Base-by-base conservation (phyloP, 2,888 invertebrate genomes). In the Leptura quadrifasciata region DNA sequence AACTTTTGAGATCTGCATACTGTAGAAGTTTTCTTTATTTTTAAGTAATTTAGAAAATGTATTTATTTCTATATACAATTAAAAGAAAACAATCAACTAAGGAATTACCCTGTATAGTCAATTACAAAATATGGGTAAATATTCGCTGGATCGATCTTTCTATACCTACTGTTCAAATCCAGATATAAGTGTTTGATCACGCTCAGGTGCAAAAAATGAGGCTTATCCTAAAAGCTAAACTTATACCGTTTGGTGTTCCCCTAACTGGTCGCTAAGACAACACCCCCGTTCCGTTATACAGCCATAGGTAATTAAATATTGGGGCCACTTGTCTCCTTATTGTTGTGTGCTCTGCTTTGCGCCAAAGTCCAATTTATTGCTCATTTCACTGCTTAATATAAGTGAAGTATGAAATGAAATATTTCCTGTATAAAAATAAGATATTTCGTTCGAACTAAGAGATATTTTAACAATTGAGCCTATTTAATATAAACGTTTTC, bases 251-350 rank as follows among this genome's bases (percentile, higher is more conserved):
- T 58, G 69, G n/a, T 21, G 58, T 69, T 69, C 58, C 58, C 69
- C 69, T 58, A 75, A 17, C 64, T 64, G 74, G 82, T 82, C 80
- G 81, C 82, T 81, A 82, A 82, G 82, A 81, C 80, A 76, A 82
- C 82, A 80, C 82, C 82, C 82, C 79, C 78, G 27, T 69, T 64
- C 73, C 76, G 71, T 74, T 73, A 74, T 63, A 71, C 60, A 72
- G 76, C 71, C 70, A 77, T 72, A 79, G 80, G 81, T 83, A 83
- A 83, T 83, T 82, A 83, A 81, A 80, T 79, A 78, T 76, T 69
- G 63, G 77, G 72, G 77, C 79, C 83, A 80, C 78, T 83, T 82
- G 80, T 77, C 65, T 74, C 75, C 78, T 78, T 73, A 81, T 83
- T 82, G 82, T 83, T 80, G 73, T 65, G 67, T 68, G 60, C 20